Conservation (phyloP, 2,113 vertebrate species). For the Astatotilapia flaviijosephi region DNA sequence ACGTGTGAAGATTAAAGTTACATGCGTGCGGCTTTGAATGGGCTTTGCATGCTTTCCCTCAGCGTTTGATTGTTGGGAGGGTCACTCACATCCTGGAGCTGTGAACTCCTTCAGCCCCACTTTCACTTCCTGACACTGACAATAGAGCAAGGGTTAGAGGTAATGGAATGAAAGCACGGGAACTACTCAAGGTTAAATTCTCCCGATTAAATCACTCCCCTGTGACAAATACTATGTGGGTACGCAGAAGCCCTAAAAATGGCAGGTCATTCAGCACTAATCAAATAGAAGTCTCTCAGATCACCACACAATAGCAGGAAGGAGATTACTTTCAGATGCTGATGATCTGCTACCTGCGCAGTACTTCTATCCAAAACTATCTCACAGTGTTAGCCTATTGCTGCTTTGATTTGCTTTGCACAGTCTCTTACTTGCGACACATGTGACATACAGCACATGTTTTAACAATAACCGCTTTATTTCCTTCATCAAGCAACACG, state of each 20-base stretch:
- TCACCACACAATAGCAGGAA: slow-evolving; percentile 55
- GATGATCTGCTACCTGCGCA: not conserved
- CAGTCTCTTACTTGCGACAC: not conserved
- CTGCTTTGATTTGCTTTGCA: not conserved
- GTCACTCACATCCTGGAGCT: not conserved
- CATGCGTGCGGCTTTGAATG: not conserved
- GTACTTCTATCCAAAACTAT: not conserved
- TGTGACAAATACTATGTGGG: not conserved
- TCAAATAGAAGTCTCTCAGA: not conserved
- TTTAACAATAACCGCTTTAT: not conserved
- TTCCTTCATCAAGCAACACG: not conserved
- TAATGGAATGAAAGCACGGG: slow-evolving; percentile 34
- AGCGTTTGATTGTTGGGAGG: not conserved
- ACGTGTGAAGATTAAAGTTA: not conserved
- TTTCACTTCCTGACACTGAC: slow-evolving; percentile 46
- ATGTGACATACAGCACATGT: not conserved
- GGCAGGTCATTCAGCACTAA: slow-evolving; percentile 14
- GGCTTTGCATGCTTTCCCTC: not conserved
- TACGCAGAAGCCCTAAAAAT: slow-evolving; percentile 35
- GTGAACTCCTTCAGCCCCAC: not conserved
- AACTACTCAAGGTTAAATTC: slow-evolving; percentile 17
- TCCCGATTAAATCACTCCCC: slow-evolving; percentile 34
- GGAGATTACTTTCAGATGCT: not conserved
- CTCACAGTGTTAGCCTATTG: not conserved
- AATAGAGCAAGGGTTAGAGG: slow-evolving; percentile 43